Percentiles rank a stretch among this genome's conserved stretches.
Conservation (phyloP, 1,140 invertebrate species). For the Muscidifurax raptorellus region DNA sequence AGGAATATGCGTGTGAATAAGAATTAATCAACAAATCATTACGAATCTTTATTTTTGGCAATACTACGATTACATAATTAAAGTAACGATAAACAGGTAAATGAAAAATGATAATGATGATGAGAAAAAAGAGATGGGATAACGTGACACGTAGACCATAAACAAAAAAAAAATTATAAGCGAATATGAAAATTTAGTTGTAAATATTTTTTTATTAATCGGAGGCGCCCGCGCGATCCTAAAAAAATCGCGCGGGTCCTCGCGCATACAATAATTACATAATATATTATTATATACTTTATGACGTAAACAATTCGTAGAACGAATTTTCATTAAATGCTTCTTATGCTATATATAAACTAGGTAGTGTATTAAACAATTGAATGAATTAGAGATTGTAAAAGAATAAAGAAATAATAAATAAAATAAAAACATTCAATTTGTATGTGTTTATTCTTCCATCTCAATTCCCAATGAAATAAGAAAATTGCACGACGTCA, state of each 20-base stretch:
- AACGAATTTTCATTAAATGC: constrained; percentile 72
- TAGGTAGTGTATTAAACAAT: constrained; percentile 65
- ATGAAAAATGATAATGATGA: constrained; percentile 36
- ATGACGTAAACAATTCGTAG: constrained; percentile 69
- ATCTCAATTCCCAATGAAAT: no score
- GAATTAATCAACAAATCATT: constrained; percentile 59
- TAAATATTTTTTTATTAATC: constrained; percentile 71
- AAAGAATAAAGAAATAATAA: constrained; percentile 72
- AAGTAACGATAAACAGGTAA: constrained; percentile 58
- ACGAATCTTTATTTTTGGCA: constrained; percentile 71
- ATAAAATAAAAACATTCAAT: constrained; percentile 69
- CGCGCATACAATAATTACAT: constrained; percentile 24
- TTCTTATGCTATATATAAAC: constrained; percentile 67
- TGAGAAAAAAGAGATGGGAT: constrained; percentile 35
- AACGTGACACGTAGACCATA: constrained; percentile 57
- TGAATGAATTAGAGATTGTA: constrained; percentile 69
- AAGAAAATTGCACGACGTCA: no score
- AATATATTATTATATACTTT: constrained; percentile 65
- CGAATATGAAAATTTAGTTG: constrained; percentile 67
- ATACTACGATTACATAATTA: constrained; percentile 61
- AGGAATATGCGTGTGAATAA: constrained; percentile 58
- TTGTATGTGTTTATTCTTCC: not conserved
- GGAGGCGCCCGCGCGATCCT: constrained; percentile 58
- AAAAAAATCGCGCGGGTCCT: constrained; percentile 52
- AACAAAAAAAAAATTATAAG: constrained; percentile 13